Evolutionary conservation across 2,113 vertebrate species (phyloP).

Genomic region (Oncorhynchus nerka): DNA sequence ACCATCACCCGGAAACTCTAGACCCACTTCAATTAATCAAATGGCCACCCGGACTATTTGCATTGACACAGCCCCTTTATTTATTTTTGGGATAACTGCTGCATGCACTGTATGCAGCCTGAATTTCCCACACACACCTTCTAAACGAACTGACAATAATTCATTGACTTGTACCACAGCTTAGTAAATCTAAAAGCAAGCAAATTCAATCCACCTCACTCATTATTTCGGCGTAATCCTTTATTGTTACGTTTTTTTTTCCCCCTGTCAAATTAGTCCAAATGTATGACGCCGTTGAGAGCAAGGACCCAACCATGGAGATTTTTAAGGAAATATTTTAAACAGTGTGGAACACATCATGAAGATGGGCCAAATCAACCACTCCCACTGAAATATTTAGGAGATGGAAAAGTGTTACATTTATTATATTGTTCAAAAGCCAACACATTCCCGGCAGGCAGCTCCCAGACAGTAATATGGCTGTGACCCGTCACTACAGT

Average conservation of each 20-base stretch:
- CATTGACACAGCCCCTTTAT: too few species aligned
- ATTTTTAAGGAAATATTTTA: constrained; percentile 28
- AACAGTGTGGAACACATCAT: constrained; percentile 8
- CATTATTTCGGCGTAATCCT: constrained; percentile 61
- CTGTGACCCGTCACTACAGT: constrained; percentile 33
- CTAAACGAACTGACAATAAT: constrained; percentile 53
- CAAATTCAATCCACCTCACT: constrained; percentile 46
- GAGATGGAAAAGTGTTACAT: constrained; percentile 30
- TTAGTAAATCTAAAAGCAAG: constrained; percentile 66
- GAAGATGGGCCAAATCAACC: neutral
- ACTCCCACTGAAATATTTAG: constrained; percentile 42
- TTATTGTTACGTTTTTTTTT: constrained; percentile 54
- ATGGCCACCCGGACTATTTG: too few species aligned
- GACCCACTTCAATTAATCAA: too few species aligned
- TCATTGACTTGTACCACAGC: constrained; percentile 48
- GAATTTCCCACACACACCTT: constrained; percentile 1
- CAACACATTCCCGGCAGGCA: constrained; percentile 21
- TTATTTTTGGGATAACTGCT: too few species aligned
- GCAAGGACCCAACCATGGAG: constrained; percentile 3
- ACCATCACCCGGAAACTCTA: too few species aligned
- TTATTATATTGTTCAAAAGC: constrained; percentile 42
- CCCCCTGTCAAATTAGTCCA: constrained; percentile 41
- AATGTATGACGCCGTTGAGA: constrained; percentile 43
- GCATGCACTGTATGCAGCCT: too few species aligned
- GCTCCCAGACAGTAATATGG: constrained; percentile 13